These are phyloP conservation scores for Stenodera caucasica DNA, from an alignment of 2,888 invertebrate species.

Conservation along the genomic window DNA sequence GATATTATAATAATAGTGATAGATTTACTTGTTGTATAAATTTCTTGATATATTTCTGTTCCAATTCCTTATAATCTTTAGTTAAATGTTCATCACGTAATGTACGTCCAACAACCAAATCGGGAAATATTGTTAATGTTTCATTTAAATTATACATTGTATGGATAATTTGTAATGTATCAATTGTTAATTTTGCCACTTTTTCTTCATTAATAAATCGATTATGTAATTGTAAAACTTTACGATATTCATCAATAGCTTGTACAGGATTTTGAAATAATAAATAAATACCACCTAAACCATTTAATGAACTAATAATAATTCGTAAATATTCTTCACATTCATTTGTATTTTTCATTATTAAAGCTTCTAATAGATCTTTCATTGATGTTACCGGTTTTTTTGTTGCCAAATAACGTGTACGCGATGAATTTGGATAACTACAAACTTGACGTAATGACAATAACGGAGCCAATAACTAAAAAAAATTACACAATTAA, in stretches of 20 bases:
- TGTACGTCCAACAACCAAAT: constrained; percentile 55
- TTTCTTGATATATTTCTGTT: constrained; percentile 62
- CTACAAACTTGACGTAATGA: constrained; percentile 72
- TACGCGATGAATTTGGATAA: constrained; percentile 66
- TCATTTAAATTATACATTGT: constrained; percentile 67
- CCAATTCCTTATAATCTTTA: constrained; percentile 58
- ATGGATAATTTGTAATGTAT: constrained; percentile 69
- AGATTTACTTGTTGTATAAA: constrained; percentile 42
- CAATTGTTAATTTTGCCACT: constrained; percentile 58
- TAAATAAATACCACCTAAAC: constrained; percentile 66
- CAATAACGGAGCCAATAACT: constrained; percentile 66
- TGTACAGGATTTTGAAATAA: constrained; percentile 58
- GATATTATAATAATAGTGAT: not conserved
- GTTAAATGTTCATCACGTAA: constrained; percentile 58
- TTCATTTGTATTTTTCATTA: constrained; percentile 62
- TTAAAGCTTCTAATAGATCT: constrained; percentile 67
- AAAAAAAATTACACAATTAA: constrained; percentile 30
- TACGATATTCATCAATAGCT: constrained; percentile 65
- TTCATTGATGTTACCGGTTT: constrained; percentile 64
- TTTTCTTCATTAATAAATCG: constrained; percentile 52
- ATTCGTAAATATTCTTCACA: constrained; percentile 67
- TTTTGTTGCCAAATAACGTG: constrained; percentile 58
- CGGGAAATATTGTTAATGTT: constrained; percentile 48
- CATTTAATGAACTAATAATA: constrained; percentile 68
- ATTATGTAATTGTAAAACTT: constrained; percentile 59